phyloP scores from a whole-genome alignment of 1,140 invertebrate genomes.

The Drosophila oshimai region DNA sequence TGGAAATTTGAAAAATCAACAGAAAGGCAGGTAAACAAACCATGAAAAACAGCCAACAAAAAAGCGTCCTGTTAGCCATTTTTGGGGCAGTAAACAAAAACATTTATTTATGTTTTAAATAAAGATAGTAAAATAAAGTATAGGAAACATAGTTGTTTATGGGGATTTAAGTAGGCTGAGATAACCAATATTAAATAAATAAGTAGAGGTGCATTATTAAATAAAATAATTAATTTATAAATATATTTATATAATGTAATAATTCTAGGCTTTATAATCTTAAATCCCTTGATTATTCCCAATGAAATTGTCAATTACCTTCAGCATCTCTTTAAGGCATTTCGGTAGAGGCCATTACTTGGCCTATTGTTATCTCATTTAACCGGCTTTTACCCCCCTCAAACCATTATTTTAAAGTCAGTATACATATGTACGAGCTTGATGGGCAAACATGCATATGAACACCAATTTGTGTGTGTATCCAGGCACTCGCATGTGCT shows the following conservation, averaged over 20 bases:
- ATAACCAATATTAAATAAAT: no score
- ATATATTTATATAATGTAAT: no score
- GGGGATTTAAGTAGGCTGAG: no score
- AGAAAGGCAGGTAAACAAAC: not conserved
- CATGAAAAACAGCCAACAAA: not conserved
- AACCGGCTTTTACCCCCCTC: not conserved
- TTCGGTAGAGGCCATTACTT: not conserved
- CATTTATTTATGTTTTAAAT: not conserved
- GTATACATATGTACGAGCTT: slow-evolving; percentile 3
- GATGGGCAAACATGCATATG: slow-evolving; percentile 1
- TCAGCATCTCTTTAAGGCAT: not conserved
- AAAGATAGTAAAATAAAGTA: not conserved
- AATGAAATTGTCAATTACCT: not conserved
- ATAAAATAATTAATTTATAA: no score
- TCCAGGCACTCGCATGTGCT: not conserved
- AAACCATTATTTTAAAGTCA: not conserved
- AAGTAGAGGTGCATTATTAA: no score
- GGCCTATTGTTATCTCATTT: not conserved
- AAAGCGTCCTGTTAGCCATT: not conserved
- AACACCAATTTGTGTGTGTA: not conserved
- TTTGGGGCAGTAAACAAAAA: not conserved
- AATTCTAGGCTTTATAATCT: no score
- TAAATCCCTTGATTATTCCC: not conserved
- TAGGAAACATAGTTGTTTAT: not conserved
- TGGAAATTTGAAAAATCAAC: slow-evolving; percentile 30